These are phyloP conservation scores for Cantharis nigra DNA, from an alignment of 2,888 invertebrate species.

Conservation along the genomic window DNA sequence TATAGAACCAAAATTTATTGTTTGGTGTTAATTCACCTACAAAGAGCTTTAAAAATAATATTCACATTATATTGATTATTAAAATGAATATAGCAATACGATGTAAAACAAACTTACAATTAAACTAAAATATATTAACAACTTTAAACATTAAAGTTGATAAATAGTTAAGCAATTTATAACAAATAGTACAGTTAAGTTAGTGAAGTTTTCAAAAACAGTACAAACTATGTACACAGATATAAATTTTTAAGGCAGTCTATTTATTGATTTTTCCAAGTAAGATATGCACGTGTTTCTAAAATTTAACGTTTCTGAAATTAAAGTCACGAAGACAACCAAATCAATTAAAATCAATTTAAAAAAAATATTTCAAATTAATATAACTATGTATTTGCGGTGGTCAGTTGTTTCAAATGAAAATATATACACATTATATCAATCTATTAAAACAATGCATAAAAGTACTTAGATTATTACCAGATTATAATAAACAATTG, in stretches of 20 bases:
- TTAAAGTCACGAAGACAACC: neutral
- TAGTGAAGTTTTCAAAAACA: neutral
- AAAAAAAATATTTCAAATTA: neutral
- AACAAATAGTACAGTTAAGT: neutral
- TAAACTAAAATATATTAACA: neutral
- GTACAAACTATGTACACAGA: neutral
- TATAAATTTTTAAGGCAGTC: neutral
- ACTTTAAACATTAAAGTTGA: neutral
- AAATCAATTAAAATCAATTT: neutral
- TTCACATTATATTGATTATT: neutral
- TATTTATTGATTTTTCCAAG: neutral
- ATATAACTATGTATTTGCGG: neutral
- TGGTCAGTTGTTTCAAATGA: neutral
- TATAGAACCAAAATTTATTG: neutral
- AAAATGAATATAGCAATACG: neutral
- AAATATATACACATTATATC: neutral
- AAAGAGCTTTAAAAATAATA: neutral
- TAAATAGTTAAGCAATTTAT: neutral
- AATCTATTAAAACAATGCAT: neutral
- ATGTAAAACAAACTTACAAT: neutral
- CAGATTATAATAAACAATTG: neutral
- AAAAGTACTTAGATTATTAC: neutral
- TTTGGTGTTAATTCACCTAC: neutral
- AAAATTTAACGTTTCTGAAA: neutral
- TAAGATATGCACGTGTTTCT: constrained; percentile 1